A percentile compares a stretch with the other conserved stretches of the same genome.
Evolutionary conservation across 2,113 vertebrate genomes (phyloP).

Genomic region (Uria aalge): DNA sequence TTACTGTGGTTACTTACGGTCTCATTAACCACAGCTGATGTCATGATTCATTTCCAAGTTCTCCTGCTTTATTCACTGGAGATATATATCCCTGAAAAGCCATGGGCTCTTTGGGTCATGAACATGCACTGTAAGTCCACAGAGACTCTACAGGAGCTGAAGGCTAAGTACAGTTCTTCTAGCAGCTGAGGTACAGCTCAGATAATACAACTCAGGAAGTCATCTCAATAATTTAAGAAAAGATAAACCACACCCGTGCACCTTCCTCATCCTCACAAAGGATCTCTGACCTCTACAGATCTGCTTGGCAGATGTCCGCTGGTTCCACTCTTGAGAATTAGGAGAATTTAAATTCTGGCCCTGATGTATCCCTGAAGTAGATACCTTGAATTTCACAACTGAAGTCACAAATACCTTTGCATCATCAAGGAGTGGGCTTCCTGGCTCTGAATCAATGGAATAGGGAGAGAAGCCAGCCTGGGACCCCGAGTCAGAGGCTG

Average conservation of each 20-base stretch:
- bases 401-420: slow-evolving; percentile 80
- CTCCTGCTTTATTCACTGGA: neutral
- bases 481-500: slow-evolving; percentile 93
- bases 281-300: neutral
- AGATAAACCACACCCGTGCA: neutral
- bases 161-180: neutral
- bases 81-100: neutral
- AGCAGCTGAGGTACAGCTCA: neutral
- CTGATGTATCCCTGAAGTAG: neutral
- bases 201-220: neutral
- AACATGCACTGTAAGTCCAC: neutral
- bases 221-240: neutral
- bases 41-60: neutral
- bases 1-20: neutral
- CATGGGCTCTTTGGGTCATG: neutral
- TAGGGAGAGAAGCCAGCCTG: slow-evolving; percentile 92
- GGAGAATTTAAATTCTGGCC: neutral
- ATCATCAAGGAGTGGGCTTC: slow-evolving; percentile 91
- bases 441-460: slow-evolving; percentile 94
- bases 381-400: neutral
- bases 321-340: neutral
- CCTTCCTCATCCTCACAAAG: neutral
- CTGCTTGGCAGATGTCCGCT: neutral
- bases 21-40: neutral
- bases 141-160: neutral